Conservation (phyloP, 2,888 invertebrate species). For the Antitype chi region DNA sequence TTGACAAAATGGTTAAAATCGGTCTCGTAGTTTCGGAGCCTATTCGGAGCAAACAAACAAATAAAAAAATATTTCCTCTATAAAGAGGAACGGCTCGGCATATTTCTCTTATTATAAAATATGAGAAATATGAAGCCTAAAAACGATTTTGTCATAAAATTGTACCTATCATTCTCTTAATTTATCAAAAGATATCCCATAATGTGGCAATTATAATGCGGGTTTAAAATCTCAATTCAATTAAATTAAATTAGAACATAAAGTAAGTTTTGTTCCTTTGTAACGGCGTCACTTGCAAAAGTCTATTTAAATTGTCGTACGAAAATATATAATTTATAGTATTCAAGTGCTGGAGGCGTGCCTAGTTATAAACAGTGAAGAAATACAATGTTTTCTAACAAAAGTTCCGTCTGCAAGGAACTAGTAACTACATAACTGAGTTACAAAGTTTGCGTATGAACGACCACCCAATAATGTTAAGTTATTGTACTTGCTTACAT, state of each 20-base stretch:
- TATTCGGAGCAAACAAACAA: no score
- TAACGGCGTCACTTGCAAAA: constrained; percentile 16
- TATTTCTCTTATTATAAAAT: no score
- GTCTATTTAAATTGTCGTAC: constrained; percentile 2
- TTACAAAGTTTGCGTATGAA: constrained; percentile 66
- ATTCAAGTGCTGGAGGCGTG: constrained; percentile 1
- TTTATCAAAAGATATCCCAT: background rate
- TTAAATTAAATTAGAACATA: background rate
- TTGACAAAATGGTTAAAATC: no score
- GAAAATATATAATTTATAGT: constrained; percentile 10
- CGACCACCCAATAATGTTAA: constrained; percentile 61
- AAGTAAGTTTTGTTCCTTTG: background rate
- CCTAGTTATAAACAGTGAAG: constrained; percentile 30
- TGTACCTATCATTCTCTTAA: no score
- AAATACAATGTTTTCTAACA: constrained; percentile 67
- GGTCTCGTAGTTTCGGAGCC: no score
- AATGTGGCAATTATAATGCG: background rate
- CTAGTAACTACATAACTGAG: constrained; percentile 63
- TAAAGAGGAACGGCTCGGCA: no score
- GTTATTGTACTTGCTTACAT: constrained; percentile 61
- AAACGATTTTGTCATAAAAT: background rate
- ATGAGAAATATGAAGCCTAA: background rate
- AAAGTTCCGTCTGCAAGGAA: constrained; percentile 65
- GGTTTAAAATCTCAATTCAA: background rate
- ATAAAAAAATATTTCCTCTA: no score